Evolutionary conservation across 2,113 vertebrate genomes (phyloP).

Genomic region (Butorides virescens): DNA sequence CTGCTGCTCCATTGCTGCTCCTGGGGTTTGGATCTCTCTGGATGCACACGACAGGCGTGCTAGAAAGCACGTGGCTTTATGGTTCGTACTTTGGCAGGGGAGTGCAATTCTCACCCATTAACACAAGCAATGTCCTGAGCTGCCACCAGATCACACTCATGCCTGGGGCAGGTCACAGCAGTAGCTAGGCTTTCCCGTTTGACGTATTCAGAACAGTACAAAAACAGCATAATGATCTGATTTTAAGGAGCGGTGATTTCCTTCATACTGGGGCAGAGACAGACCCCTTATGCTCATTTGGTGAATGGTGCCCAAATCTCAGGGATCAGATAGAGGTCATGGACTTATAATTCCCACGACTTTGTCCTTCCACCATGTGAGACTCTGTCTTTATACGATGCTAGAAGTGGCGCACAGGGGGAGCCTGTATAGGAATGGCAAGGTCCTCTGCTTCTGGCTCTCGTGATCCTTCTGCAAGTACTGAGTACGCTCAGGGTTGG

Average conservation of each 20-base stretch:
- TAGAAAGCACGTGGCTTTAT: fast-evolving
- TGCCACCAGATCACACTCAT: not conserved
- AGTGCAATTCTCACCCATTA: not conserved
- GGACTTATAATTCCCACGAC: not conserved
- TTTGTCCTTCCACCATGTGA: not conserved
- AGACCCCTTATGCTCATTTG: not conserved
- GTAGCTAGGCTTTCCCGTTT: not conserved
- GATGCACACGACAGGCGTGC: not conserved
- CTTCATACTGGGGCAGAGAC: not conserved
- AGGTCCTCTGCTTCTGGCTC: not conserved
- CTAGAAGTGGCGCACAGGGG: not conserved
- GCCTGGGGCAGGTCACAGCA: not conserved
- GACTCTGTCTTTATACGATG: not conserved
- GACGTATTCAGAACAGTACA: not conserved
- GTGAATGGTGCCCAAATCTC: not conserved
- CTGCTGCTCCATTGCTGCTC: not conserved
- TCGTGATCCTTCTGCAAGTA: not conserved
- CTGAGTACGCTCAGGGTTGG: not conserved
- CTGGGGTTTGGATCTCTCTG: not conserved
- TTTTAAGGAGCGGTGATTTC: not conserved
- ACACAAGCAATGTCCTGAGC: not conserved
- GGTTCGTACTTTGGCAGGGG: not conserved
- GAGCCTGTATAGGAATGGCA: not conserved
- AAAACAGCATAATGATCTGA: not conserved
- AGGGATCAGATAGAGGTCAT: not conserved